Evolutionary conservation across 1,140 invertebrate genomes (phyloP).

Genomic region (Pomacea maculata): DNA sequence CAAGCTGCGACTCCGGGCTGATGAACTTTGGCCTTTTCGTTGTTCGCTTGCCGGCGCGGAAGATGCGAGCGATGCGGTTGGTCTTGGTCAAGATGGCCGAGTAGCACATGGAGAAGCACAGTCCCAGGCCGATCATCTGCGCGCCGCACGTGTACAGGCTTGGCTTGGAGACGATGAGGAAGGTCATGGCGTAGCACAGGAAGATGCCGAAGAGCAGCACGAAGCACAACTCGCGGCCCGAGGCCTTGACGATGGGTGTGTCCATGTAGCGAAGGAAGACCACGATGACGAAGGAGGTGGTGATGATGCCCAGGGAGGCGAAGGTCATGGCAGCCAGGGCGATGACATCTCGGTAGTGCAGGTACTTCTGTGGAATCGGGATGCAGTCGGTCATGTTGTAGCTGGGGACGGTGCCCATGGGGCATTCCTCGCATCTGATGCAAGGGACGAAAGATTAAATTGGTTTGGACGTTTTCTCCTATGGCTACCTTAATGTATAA

Average conservation of each 20-base stretch:
- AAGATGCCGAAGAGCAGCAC: conserved; percentile 64
- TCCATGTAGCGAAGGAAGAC: conserved; percentile 54
- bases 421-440: conserved; percentile 84
- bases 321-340: conserved; percentile 85
- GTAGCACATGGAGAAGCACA: conserved; percentile 78
- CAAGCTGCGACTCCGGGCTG: conserved; percentile 89
- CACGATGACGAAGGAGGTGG: conserved; percentile 45
- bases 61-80: conserved; percentile 79
- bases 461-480: no score
- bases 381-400: conserved; percentile 77
- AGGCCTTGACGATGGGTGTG: conserved; percentile 66
- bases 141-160: conserved; percentile 71
- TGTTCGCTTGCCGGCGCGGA: conserved; percentile 80
- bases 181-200: conserved; percentile 62
- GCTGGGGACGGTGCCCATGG: conserved; percentile 82
- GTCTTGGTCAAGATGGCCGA: conserved; percentile 82
- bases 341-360: conserved; percentile 73
- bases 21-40: conserved; percentile 90
- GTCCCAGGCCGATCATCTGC: conserved; percentile 75
- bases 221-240: conserved; percentile 63
- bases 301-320: conserved; percentile 63
- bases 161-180: conserved; percentile 67
- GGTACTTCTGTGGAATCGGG: conserved; percentile 84
- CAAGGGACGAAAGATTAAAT: not conserved
- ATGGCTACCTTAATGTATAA: no score